These are phyloP conservation scores for Polyommatus icarus DNA, from an alignment of 2,888 invertebrate genomes.

Conservation along the genomic window DNA sequence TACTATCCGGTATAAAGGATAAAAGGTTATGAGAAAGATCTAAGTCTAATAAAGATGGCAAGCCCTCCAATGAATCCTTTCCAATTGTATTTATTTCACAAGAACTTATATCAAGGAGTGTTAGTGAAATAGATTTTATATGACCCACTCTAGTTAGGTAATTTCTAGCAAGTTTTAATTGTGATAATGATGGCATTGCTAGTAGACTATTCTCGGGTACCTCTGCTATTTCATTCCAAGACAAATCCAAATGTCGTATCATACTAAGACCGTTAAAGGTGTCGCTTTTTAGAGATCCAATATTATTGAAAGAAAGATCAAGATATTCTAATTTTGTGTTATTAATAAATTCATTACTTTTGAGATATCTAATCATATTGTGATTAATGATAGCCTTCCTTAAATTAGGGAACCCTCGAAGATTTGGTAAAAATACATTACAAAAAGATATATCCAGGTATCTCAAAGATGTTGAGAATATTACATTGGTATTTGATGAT, in stretches of 20 bases:
- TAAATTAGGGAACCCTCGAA: conserved; percentile 82
- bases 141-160: conserved; percentile 81
- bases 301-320: conserved; percentile 84
- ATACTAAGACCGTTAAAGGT: conserved; percentile 81
- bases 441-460: conserved; percentile 82
- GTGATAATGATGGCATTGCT: conserved; percentile 80
- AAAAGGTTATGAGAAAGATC: conserved; percentile 85
- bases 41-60: conserved; percentile 81
- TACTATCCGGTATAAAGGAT: conserved; percentile 80
- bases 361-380: conserved; percentile 82
- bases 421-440: conserved; percentile 80
- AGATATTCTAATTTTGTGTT: conserved; percentile 81
- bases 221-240: conserved; percentile 83
- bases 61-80: conserved; percentile 77
- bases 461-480: conserved; percentile 77
- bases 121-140: conserved; percentile 80
- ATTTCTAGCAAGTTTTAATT: conserved; percentile 84
- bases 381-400: conserved; percentile 80
- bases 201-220: conserved; percentile 81
- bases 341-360: conserved; percentile 80
- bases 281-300: conserved; percentile 80
- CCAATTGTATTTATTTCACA: conserved; percentile 83
- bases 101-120: conserved; percentile 81
- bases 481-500: conserved; percentile 58
- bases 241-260: conserved; percentile 83